These are phyloP conservation scores for Thumatha senex DNA, from an alignment of 2,888 invertebrate species.

Conservation along the genomic window DNA sequence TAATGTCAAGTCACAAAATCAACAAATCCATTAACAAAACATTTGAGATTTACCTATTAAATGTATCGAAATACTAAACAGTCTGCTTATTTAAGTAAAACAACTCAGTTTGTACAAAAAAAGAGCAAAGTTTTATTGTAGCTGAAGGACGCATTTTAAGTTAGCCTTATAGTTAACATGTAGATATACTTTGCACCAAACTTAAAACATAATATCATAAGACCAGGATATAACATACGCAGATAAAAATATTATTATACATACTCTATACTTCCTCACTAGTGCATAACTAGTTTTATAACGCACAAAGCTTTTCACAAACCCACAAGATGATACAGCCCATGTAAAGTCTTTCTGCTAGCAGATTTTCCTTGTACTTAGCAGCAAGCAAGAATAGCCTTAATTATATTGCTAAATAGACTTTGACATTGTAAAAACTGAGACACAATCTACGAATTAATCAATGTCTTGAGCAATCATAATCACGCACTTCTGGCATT, in stretches of 20 bases:
- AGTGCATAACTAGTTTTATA: not conserved
- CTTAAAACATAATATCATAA: not conserved
- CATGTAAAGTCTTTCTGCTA: no score
- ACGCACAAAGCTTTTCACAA: not conserved
- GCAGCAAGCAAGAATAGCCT: conserved; percentile 14
- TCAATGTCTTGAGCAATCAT: conserved; percentile 1
- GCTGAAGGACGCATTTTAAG: no score
- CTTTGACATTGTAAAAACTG: conserved; percentile 5
- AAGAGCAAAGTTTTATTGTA: no score
- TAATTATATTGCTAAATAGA: conserved; percentile 9
- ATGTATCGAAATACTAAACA: no score
- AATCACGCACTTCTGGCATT: conserved; percentile 8
- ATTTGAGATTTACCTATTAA: no score
- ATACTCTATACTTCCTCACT: not conserved
- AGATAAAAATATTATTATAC: not conserved
- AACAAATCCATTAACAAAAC: no score
- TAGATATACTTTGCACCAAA: not conserved
- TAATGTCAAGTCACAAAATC: no score
- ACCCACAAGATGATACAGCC: conserved; percentile 1
- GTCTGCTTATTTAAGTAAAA: no score
- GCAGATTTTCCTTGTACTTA: conserved; percentile 29
- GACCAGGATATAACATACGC: not conserved
- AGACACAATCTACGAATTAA: not conserved
- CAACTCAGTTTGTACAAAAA: no score
- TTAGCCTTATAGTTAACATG: no score